Conservation (phyloP, 2,888 invertebrate species). For the Hetaerina titia region DNA sequence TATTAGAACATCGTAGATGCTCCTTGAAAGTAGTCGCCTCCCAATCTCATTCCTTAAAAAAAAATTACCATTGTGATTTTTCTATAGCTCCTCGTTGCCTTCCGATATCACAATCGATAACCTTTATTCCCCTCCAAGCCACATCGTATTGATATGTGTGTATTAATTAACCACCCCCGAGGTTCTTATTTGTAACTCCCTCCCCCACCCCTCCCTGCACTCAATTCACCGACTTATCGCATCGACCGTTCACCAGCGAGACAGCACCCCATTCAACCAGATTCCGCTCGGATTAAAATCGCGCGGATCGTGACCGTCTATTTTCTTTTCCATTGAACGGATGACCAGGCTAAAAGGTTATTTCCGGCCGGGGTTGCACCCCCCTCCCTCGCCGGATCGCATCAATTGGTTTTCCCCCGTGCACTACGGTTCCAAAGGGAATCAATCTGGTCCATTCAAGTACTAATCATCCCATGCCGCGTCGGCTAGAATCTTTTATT, state of each 20-base stretch:
- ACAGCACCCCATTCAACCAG: background rate
- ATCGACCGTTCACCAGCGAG: background rate
- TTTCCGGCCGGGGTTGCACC: background rate
- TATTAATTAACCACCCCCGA: background rate
- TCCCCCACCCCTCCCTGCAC: background rate
- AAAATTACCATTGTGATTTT: no score
- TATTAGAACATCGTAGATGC: no score
- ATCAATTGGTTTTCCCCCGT: slow-evolving; percentile 14
- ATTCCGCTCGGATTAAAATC: background rate
- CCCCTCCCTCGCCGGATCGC: background rate
- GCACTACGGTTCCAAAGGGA: background rate
- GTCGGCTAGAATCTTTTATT: background rate
- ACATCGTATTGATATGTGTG: background rate
- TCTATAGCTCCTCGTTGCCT: background rate
- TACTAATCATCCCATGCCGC: background rate
- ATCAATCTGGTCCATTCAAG: background rate
- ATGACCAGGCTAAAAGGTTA: background rate
- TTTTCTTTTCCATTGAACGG: background rate
- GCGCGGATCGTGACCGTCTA: background rate
- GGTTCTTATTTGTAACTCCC: background rate
- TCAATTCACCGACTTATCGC: background rate
- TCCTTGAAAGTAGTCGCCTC: no score
- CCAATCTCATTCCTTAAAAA: background rate
- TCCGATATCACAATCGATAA: background rate
- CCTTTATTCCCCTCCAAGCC: background rate